phyloP scores from a whole-genome alignment of 2,888 invertebrate species.

The Merodon equestris region DNA sequence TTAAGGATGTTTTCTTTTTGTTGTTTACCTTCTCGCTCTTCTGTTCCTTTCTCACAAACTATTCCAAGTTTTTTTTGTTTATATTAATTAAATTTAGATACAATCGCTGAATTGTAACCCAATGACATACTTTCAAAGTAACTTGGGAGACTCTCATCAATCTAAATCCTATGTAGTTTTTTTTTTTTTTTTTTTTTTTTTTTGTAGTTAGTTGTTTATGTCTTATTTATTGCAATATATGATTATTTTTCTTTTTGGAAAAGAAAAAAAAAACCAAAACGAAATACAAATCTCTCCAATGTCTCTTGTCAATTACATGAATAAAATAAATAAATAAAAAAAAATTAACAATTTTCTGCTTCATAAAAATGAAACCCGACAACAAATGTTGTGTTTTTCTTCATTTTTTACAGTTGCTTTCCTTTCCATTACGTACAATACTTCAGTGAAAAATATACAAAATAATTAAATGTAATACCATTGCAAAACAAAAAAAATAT shows the following conservation, averaged over 20 bases:
- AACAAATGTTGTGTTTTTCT: constrained; percentile 18
- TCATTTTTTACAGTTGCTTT: neutral
- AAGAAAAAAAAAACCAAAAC: too few species aligned
- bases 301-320: constrained; percentile 63
- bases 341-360: constrained; percentile 27
- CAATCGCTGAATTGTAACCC: constrained; percentile 32
- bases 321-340: constrained; percentile 25
- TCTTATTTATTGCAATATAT: constrained; percentile 59
- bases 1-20: constrained; percentile 6
- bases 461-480: constrained; percentile 5
- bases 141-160: constrained; percentile 40
- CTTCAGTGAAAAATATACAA: constrained; percentile 24
- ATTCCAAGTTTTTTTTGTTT: constrained; percentile 59
- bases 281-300: constrained; percentile 2
- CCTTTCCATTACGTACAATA: constrained; percentile 24
- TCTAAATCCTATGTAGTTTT: constrained; percentile 56
- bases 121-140: constrained; percentile 59
- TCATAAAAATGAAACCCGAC: constrained; percentile 27
- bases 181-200: constrained; percentile 13
- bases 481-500: constrained; percentile 44
- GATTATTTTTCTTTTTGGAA: constrained; percentile 11
- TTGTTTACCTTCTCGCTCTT: too few species aligned
- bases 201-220: constrained; percentile 10
- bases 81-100: constrained; percentile 40
- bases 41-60: constrained; percentile 35